Base-by-base conservation (phyloP, 2,888 invertebrate genomes). In the Tinea semifulvella region DNA sequence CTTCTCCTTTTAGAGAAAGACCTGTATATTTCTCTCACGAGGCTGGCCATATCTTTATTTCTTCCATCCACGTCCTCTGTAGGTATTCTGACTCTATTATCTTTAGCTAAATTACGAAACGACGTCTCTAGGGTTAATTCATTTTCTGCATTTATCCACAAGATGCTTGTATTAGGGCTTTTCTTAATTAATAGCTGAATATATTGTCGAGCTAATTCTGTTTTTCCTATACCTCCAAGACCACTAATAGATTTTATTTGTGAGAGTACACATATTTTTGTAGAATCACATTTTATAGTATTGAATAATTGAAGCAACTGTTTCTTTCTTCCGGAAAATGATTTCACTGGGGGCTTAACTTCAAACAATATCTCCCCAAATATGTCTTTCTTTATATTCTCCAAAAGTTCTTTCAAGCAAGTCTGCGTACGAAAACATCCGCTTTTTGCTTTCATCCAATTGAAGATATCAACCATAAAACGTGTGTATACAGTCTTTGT, bases 171-270 rank as follows among this genome's bases (percentile, higher is more conserved):
- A 31, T 31, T 11, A 31, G 7, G 11, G 11, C 5, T 4, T 31
- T 7, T 31, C 5, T 31, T 31, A 10, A 7, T 11, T 11, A n/a
- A 8, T 31, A 10, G 7, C 31, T 31, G 6, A 8, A 31, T 31
- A 31, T 31, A 31, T 31, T 11, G 31, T 31, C 13, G 6, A 11
- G 31, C 31, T 11, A 31, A 31, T 11, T 31, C 31, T 4, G 31
- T 31, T 31, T 31, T 31, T 31, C 31, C 31, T 31, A 31, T 11
- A 31, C 31, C 31, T 7, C 31, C 31, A 31, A 31, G 31, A 10
- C 31, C 31, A 31, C 31, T 31, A 11, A 31, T 11, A 7, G 31
- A n/a, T 31, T 7, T 11, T 11, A 31, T 31, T 11, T 31, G 31
- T 31, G 31, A 31, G 6, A 31, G 5, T 11, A 31, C 11, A n/a